phyloP scores from a whole-genome alignment of 2,797 vertebrate genomes.

The Tiaroga cobitis region DNA sequence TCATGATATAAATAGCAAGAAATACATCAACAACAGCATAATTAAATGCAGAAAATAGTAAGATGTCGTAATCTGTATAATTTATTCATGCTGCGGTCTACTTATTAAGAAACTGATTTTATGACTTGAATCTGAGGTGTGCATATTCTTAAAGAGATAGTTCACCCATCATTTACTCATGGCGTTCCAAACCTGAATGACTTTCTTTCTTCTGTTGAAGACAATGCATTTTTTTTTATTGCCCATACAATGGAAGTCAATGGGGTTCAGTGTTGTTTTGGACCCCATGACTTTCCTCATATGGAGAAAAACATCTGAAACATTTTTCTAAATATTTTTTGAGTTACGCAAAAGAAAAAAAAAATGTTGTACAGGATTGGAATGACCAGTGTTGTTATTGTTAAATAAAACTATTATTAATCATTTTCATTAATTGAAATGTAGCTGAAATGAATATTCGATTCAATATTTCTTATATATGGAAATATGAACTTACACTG shows the following conservation, averaged over 20 bases:
- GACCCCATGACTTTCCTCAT: neutral
- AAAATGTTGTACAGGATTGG: neutral
- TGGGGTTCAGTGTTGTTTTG: neutral
- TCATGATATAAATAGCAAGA: constrained; percentile 5
- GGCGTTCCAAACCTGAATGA: neutral
- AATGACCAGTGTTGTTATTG: neutral
- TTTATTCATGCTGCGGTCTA: neutral
- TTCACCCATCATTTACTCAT: neutral
- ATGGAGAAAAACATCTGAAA: neutral
- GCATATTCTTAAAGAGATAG: neutral
- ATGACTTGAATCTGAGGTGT: neutral
- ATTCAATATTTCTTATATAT: neutral
- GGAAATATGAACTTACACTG: neutral
- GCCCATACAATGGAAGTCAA: neutral
- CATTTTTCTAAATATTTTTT: neutral
- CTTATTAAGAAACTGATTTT: neutral
- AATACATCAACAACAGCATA: neutral
- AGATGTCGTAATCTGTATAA: neutral
- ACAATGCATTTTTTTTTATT: neutral
- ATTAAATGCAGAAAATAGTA: constrained; percentile 2
- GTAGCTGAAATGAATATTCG: neutral
- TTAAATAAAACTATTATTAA: neutral
- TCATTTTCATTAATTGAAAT: neutral
- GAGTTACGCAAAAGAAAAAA: neutral
- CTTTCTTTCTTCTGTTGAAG: neutral